These are phyloP conservation scores for Pristionchus exspectatus DNA, from an alignment of 2,888 invertebrate genomes.

Conservation along the genomic window DNA sequence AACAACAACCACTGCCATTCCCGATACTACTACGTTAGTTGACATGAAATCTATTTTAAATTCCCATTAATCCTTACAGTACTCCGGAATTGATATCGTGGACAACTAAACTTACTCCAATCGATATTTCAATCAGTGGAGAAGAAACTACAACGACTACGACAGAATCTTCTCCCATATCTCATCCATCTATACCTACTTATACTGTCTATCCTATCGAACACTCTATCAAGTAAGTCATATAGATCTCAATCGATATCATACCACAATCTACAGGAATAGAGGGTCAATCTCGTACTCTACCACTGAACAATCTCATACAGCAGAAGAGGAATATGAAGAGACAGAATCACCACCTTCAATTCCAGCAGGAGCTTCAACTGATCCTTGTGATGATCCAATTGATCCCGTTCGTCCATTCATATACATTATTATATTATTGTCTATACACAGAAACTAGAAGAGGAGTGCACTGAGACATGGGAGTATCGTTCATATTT, in stretches of 20 bases:
- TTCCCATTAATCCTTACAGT: not conserved
- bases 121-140: constrained; percentile 21
- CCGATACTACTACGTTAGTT: not conserved
- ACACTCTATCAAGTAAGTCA: constrained; percentile 37
- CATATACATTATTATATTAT: not conserved
- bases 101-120: constrained; percentile 38
- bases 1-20: not conserved
- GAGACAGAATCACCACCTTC: constrained; percentile 35
- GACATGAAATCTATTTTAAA: not conserved
- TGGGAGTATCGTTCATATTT: constrained; percentile 56
- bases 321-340: constrained; percentile 45
- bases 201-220: constrained; percentile 51
- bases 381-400: constrained; percentile 56
- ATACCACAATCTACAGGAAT: constrained; percentile 13
- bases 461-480: constrained; percentile 41
- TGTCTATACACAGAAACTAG: constrained; percentile 9
- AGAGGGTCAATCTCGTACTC: constrained; percentile 48
- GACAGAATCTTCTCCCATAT: not conserved
- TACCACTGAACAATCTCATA: not conserved
- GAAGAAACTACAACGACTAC: constrained; percentile 50
- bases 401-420: constrained; percentile 27
- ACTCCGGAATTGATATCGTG: not conserved
- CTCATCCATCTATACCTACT: not conserved
- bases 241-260: not conserved
- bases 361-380: constrained; percentile 11